Base-by-base conservation (phyloP, 2,797 vertebrate genomes). In the Parauchenoglanis punctatus region DNA sequence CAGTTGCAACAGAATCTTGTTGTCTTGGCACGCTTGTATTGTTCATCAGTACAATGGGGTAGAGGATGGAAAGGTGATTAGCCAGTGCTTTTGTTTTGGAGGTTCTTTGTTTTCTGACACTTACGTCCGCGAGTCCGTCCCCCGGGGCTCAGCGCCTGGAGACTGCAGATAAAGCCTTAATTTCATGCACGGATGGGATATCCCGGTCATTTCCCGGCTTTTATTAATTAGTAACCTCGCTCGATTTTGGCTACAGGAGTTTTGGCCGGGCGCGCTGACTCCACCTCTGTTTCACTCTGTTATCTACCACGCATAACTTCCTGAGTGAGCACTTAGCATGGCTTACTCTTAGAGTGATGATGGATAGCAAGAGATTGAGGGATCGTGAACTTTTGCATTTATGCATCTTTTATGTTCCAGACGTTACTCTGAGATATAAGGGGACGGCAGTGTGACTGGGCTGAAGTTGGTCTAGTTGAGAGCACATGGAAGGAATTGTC, bases 141-240 rank as follows among this genome's bases (percentile, higher is more conserved):
- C 94, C 93, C 78, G 91, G 94, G 92, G 92, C 89, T 81, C 85
- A 95, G 93, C 92, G 95, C 95, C 97, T 98, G 97, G 96, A 92
- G 94, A 94, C 93, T 95, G 90, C 92, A 97, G 97, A 98, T 98
- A 98, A 98, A 94, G 93, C 88, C 90, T 93, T 92, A 93, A 96
- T 96, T 96, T 96, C 93, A 96, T 94, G 93, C 96, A 96, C 93
- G 93, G 94, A 95, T 94, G 88, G 94, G 92, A 67, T 80, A 56
- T 86, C 85, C 84, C 40, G 17, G 86, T 11, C 92, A 91, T 94
- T 97, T 98, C 97, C 97, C 96, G 94, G 82, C 92, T 93, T 93
- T 89, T 96, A 96, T 95, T 96, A 97, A 96, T 95, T 92, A 93
- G 89, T 93, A 86, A 88, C 93, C 90, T 85, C 92, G 93, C 92